These are phyloP conservation scores for Caenorhabditis afra DNA, from an alignment of 2,888 invertebrate species.

Conservation along the genomic window DNA sequence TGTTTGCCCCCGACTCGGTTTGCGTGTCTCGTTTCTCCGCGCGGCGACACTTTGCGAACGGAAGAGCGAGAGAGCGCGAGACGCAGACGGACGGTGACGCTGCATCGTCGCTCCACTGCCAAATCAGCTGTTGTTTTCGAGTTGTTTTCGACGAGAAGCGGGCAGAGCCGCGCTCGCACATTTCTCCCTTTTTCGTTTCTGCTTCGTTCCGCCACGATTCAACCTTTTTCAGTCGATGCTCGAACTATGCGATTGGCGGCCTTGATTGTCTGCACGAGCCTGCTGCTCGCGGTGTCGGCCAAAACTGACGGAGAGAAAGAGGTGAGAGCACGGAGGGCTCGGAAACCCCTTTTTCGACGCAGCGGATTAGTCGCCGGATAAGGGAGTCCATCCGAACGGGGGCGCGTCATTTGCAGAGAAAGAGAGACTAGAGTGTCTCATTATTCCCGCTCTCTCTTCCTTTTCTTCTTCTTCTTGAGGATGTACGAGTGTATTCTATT, in stretches of 20 bases:
- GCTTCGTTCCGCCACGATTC: constrained; percentile 1
- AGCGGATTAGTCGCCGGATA: constrained; percentile 23
- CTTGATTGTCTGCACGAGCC: background rate
- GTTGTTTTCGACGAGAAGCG: constrained; percentile 43
- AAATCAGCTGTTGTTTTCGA: constrained; percentile 59
- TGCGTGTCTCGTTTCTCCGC: constrained; percentile 18
- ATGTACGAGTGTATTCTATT: too few relatives aligned
- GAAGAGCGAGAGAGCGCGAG: constrained; percentile 4
- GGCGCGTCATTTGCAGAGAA: background rate
- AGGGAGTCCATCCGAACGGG: background rate
- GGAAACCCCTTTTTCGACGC: constrained; percentile 3
- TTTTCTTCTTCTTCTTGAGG: background rate
- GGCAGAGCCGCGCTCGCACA: background rate
- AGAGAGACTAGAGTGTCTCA: background rate
- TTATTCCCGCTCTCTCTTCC: background rate
- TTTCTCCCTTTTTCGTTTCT: background rate
- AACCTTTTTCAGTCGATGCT: constrained; percentile 41
- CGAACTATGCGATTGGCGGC: constrained; percentile 33
- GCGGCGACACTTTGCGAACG: constrained; percentile 43
- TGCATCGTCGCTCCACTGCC: constrained; percentile 51
- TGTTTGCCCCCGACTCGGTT: background rate
- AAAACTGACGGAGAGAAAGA: background rate
- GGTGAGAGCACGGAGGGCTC: constrained; percentile 21
- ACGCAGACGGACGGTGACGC: constrained; percentile 32
- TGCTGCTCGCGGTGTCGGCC: constrained; percentile 18